Evolutionary conservation across 2,797 vertebrate species (phyloP), one percentile per base, ranked within the genome.

Genomic region (Poecilia wingei): DNA sequence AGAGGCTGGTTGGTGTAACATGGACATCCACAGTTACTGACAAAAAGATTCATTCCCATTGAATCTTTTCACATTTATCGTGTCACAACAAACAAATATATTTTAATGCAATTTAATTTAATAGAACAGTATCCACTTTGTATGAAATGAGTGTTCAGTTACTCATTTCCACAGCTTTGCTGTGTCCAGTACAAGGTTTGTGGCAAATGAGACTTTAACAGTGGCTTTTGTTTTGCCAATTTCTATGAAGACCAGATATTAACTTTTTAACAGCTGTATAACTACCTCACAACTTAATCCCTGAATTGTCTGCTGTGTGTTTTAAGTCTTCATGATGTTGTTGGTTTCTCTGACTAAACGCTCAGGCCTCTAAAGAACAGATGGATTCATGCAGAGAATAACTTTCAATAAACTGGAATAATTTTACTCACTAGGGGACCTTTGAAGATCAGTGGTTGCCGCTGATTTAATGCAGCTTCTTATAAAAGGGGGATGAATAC

Each of bases 21-120:
- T 28, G 64, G 75, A 66, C 72, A 83, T 88, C 91, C 79, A 79
- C 89, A 70, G 68, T 45, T 6, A 13, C 25, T 45, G 41, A 69
- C 41, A 25, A 69, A 69, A 10, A 70, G 1, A 68, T 41, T 25
- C 3, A 70, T 45, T 13, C 5, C 39, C 13, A 12, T 13, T 45
- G 0, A 25, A 41, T 0, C 5, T 45, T 45, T 45, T 45, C 12
- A 70, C 25, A 70, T 70, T 43, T n/a, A n/a, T 45, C 1, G 13
- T 16, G 1, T 41, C 14, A n/a, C 5, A 68, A 43, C 1, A 6
- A 70, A 45, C 25, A 13, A 3, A n/a, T 43, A 4, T 14, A 43
- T 43, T n/a, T n/a, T 43, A 28, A 14, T n/a, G 4, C 5, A 7
- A 28, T 45, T 45, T 70, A 6, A 70, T 45, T 12, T 69, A 12